These are phyloP conservation scores for Heliconius hermathena DNA, from an alignment of 1,140 invertebrate genomes.

Conservation along the genomic window DNA sequence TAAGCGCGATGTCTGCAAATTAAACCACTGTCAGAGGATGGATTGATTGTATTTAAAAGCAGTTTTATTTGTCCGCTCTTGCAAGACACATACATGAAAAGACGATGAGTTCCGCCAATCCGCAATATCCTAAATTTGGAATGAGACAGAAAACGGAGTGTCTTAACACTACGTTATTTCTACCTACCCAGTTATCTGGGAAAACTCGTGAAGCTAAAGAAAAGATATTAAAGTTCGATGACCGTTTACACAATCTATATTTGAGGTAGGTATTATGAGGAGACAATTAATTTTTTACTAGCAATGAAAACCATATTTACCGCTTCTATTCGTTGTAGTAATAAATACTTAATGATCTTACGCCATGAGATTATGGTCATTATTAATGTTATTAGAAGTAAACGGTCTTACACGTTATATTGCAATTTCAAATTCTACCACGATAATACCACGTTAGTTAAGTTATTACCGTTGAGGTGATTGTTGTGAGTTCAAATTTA, in stretches of 20 bases:
- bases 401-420: neutral
- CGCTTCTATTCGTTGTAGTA: conserved; percentile 29
- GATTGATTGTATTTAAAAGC: too few species aligned
- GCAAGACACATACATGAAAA: too few species aligned
- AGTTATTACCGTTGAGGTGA: neutral
- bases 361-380: conserved; percentile 19
- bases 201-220: neutral
- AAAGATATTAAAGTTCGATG: neutral
- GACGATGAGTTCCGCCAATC: too few species aligned
- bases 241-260: conserved; percentile 30
- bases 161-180: neutral
- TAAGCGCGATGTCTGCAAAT: too few species aligned
- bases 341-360: conserved; percentile 34
- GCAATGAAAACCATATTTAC: conserved; percentile 57
- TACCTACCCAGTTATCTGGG: too few species aligned
- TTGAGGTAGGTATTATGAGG: conserved; percentile 36
- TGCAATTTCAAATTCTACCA: neutral
- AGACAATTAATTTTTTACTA: conserved; percentile 54
- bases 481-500: neutral
- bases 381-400: conserved; percentile 15
- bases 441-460: neutral
- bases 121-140: too few species aligned
- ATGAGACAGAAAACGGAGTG: neutral
- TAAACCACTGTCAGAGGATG: too few species aligned
- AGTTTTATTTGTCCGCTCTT: too few species aligned